Base-by-base conservation (phyloP, 1,140 invertebrate genomes). In the Caenorhabditis latens region DNA sequence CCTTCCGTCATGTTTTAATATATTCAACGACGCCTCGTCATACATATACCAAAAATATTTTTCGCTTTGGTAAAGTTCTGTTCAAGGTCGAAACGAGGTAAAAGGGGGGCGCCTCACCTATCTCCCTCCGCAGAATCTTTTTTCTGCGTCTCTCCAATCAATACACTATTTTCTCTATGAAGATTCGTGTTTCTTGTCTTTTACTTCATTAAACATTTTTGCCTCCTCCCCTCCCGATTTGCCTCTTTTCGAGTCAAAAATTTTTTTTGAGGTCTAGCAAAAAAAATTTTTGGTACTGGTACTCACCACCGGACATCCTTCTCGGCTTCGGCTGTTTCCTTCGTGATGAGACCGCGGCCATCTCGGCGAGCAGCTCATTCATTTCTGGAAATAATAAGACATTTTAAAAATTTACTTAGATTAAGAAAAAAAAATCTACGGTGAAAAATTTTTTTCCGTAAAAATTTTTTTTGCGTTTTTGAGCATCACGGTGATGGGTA, bases 361-460 rank as follows among this genome's bases (percentile, higher is more conserved):
- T 79, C 46, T 79, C 71, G 71, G 71, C 71, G 21, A 79, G 71
- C 71, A 79, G 71, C 71, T 79, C 71, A 50, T 79, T 79, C 71
- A 79, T 79, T 42, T 50, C 8, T 42, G 42, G 79, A 7, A 24
- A 14, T 32, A 16, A 40, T 40, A 24, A 58, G 46, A 58, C 14
- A 40, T 53, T 5, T 40, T 32, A 46, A 48, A 24, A 24, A 24
- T 13, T 16, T 48, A 1, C 43, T 32, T 32, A 53, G 46, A 48
- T 53, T 53, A 48, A 32, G 14, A 32, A 32, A 19, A 21, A 24
- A 5, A 58, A 21, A 58, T 8, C 21, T 53, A 2, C 11, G 16
- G 3, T 16, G 11, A 53, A 53, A 53, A 53, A 53, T 9, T 14
- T 53, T 11, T 8, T 53, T 9, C 4, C 5, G 50, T 14, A 16